These are phyloP conservation scores for Spheniscus mendiculus DNA, from an alignment of 2,113 vertebrate genomes.

Conservation along the genomic window DNA sequence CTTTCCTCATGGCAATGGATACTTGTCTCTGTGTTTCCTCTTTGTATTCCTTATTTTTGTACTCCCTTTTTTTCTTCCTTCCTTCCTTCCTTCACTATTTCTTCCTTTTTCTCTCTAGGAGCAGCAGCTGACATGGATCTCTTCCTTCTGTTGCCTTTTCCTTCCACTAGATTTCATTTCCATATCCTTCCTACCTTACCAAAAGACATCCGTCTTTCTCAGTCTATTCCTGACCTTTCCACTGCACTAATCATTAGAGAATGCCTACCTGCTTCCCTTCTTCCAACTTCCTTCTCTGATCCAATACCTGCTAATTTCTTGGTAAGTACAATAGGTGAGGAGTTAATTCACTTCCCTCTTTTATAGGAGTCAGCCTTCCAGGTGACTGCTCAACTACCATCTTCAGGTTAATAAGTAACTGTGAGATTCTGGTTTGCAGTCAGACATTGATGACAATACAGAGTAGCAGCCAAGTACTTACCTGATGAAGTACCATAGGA, in stretches of 20 bases:
- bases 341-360: neutral
- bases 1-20: neutral
- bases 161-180: constrained; percentile 20
- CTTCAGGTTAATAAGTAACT: neutral
- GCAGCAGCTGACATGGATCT: constrained; percentile 26
- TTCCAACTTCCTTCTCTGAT: constrained; percentile 70
- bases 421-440: neutral
- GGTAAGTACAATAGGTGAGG: constrained; percentile 44
- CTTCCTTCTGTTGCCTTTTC: constrained; percentile 30
- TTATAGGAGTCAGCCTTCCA: neutral
- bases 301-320: constrained; percentile 9
- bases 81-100: constrained; percentile 16
- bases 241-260: constrained; percentile 37
- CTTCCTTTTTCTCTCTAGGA: constrained; percentile 54
- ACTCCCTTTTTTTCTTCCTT: neutral
- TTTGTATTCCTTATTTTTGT: neutral
- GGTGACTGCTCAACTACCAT: neutral
- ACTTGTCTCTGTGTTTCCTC: neutral
- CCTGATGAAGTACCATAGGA: neutral
- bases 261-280: constrained; percentile 14
- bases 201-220: neutral
- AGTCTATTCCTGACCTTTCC: constrained; percentile 5
- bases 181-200: neutral
- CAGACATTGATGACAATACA: neutral
- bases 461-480: neutral